Evolutionary conservation across 2,113 vertebrate genomes (phyloP), one percentile per base, ranked within the genome.

Genomic region (Meriones unguiculatus): DNA sequence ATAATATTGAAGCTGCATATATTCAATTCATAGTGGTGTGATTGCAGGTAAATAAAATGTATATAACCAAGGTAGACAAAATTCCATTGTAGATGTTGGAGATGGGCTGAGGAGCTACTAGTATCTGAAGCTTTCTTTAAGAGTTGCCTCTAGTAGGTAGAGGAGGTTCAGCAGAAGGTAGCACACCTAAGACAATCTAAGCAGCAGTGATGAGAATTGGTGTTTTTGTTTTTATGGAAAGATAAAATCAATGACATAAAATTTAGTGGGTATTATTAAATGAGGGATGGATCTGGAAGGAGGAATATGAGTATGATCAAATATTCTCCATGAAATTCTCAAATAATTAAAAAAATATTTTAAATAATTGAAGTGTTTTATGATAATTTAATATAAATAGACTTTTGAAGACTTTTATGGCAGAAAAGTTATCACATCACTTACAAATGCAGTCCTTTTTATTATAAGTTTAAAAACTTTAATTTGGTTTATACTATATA

Each of bases 361-460:
- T 41, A 28, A 64, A 54, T 18, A 41, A 15, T 28, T 46, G 50
- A n/a, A 65, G 4, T 46, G 69, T 1, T 89, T 89, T 5, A 59
- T 77, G 78, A n/a, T 4, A 50, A 77, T 62, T 91, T 67, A 81
- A 24, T 67, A 2, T 18, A 72, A 80, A 7, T 10, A 28, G 1
- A 73, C 1, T 41, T 95, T 87, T 78, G 41, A 91, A 85, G 18
- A 77, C 7, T 28, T 4, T 28, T 35, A 30, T 76, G 5, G 2
- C 72, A 98, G 88, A 90, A 94, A 97, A 97, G 18, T 50, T 46
- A 95, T 32, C 30, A 57, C 14, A 89, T 95, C 65, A 91, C 11
- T 93, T 96, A 84, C 46, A 70, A 89, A 14, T 72, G 41, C 2
- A 64, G 12, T 94, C 17, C 18, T 93, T 96, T 89, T 69, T 67